phyloP scores from a whole-genome alignment of 2,113 vertebrate species.

The Callipepla squamata region DNA sequence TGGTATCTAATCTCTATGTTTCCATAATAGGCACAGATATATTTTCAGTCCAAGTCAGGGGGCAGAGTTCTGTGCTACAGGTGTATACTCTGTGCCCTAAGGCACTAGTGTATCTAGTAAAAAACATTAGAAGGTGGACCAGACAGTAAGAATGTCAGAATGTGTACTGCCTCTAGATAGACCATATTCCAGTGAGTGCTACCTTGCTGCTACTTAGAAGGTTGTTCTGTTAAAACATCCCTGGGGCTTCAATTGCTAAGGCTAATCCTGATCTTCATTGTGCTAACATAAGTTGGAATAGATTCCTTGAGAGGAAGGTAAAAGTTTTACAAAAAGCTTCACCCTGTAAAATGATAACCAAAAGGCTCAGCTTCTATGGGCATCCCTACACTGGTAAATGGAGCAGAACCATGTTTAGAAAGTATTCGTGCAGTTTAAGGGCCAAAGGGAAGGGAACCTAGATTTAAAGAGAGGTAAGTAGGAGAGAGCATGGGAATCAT shows the following conservation, averaged over 20 bases:
- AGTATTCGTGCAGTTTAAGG: neutral
- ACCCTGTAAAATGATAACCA: neutral
- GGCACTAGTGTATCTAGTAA: neutral
- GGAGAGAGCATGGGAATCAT: neutral
- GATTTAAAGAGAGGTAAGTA: neutral
- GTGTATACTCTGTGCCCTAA: too few relatives aligned
- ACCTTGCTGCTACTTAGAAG: neutral
- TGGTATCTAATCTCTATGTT: neutral
- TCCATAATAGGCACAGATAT: fast-evolving
- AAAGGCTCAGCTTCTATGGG: neutral
- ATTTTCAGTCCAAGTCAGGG: neutral
- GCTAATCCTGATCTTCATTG: neutral
- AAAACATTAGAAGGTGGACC: neutral
- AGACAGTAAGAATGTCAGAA: neutral
- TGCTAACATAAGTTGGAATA: neutral
- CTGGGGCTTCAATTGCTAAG: neutral
- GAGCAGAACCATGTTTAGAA: neutral
- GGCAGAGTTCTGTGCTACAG: neutral
- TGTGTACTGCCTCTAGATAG: neutral
- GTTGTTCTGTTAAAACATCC: neutral
- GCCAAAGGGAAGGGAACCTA: neutral
- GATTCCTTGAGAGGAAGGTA: neutral
- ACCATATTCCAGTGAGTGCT: neutral
- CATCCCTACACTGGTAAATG: neutral
- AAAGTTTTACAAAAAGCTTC: neutral